phyloP scores from a whole-genome alignment of 2,888 invertebrate genomes.

The Volucella zonaria region DNA sequence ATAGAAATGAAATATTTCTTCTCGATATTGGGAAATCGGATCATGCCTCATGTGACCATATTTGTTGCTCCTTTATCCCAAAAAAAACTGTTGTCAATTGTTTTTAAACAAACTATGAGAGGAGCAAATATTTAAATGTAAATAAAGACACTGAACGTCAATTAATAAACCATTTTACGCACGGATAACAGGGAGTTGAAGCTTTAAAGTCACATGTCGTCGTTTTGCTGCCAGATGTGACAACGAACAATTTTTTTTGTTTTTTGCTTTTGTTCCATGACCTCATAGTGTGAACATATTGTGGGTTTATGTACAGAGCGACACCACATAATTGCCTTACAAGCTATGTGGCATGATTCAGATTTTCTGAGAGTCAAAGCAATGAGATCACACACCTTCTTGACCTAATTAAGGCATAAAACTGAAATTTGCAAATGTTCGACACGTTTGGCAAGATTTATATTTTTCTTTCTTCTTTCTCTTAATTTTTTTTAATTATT shows the following conservation, averaged over 20 bases:
- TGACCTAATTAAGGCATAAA: conserved; percentile 51
- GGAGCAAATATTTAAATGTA: conserved; percentile 10
- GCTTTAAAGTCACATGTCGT: conserved; percentile 28
- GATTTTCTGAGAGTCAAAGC: conserved; percentile 19
- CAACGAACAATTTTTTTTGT: conserved; percentile 35
- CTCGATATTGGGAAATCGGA: too few species aligned
- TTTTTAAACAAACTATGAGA: not conserved
- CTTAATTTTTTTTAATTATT: conserved; percentile 1
- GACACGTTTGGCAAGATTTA: conserved; percentile 43
- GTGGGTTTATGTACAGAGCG: conserved; percentile 12
- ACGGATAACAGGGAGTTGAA: conserved; percentile 13
- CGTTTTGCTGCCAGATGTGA: conserved; percentile 43
- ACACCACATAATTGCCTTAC: conserved; percentile 50
- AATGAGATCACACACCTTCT: conserved; percentile 48
- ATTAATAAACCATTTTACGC: conserved; percentile 27
- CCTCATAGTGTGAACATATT: conserved; percentile 51
- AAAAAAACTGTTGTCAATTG: too few species aligned
- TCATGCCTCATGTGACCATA: too few species aligned
- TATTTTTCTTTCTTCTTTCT: conserved; percentile 4
- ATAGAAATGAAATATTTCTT: too few species aligned
- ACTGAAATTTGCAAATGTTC: conserved; percentile 12
- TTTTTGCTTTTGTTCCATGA: conserved; percentile 48
- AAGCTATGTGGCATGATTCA: conserved; percentile 49
- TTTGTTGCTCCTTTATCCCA: too few species aligned
- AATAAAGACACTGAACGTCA: conserved; percentile 43